Percentiles rank a stretch among this genome's conserved stretches.
Conservation (phyloP, 2,113 vertebrate species). For the Antennarius striatus region DNA sequence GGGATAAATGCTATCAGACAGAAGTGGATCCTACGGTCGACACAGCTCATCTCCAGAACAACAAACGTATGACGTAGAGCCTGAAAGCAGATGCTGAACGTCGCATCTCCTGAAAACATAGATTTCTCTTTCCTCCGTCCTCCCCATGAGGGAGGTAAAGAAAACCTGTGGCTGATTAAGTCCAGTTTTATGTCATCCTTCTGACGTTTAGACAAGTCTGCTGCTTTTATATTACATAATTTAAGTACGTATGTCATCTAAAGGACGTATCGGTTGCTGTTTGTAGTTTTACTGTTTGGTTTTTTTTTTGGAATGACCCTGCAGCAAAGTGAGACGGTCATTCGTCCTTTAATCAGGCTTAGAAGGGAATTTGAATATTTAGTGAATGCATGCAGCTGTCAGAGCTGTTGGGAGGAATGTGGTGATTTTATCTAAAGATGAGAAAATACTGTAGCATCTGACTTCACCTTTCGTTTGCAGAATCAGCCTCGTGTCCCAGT, state of each 20-base stretch:
- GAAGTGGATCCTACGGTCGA: neutral
- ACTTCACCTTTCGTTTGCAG: neutral
- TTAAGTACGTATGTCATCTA: too few relatives aligned
- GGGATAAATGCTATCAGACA: slow-evolving; percentile 13
- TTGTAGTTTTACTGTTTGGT: neutral
- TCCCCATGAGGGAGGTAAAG: neutral
- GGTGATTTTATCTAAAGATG: neutral
- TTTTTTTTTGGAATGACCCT: neutral
- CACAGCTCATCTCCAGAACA: neutral
- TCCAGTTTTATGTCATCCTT: neutral
- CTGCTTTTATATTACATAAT: neutral
- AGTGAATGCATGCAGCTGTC: neutral
- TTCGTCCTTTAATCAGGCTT: slow-evolving; percentile 18
- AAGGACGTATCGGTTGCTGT: neutral
- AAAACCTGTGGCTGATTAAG: slow-evolving; percentile 13
- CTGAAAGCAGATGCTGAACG: slow-evolving; percentile 2
- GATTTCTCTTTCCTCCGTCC: neutral
- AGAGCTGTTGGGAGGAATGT: neutral
- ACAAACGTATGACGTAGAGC: neutral
- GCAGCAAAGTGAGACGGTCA: slow-evolving; percentile 1
- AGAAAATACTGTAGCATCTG: neutral
- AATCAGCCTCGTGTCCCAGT: neutral
- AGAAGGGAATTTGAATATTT: neutral
- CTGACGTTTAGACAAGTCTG: neutral
- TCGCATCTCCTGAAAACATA: neutral